Evolutionary conservation across 1,140 invertebrate genomes (phyloP).

Genomic region (Dreissena polymorpha): DNA sequence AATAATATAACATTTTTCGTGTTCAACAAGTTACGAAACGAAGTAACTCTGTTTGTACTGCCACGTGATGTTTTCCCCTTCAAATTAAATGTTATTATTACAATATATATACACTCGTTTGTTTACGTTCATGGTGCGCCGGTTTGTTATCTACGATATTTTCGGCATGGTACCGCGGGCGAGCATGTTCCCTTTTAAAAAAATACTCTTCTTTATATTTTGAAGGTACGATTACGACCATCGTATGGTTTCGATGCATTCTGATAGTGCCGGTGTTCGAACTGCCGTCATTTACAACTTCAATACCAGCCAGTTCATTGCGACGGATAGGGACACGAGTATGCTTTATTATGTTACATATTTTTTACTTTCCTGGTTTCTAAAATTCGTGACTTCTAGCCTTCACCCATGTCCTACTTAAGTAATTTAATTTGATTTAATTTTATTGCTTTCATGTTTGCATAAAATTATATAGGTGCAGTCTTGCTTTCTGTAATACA

Average conservation of each 20-base stretch:
- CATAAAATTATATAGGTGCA: no score
- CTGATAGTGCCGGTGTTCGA: conserved; percentile 6
- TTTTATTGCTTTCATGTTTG: not conserved
- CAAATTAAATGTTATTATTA: no score
- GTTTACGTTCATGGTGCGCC: no score
- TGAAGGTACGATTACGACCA: conserved; percentile 3
- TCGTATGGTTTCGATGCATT: conserved; percentile 5
- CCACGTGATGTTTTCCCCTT: no score
- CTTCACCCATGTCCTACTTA: not conserved
- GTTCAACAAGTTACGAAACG: no score
- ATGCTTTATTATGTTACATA: not conserved
- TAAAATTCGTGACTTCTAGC: not conserved
- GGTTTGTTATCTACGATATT: no score
- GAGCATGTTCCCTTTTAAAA: no score
- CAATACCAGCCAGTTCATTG: conserved; percentile 25
- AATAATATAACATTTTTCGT: no score
- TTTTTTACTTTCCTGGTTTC: not conserved
- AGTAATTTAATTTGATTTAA: not conserved
- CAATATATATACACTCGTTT: no score
- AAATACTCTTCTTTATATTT: no score
- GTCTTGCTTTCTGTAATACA: not conserved
- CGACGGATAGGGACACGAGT: conserved; percentile 29
- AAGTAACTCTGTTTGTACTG: no score
- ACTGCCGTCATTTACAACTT: conserved; percentile 13
- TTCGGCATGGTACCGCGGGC: no score